Percentiles rank a stretch among this genome's conserved stretches.
These are phyloP conservation scores for Drosophila subquinaria DNA, from an alignment of 2,888 invertebrate species.

Conservation along the genomic window DNA sequence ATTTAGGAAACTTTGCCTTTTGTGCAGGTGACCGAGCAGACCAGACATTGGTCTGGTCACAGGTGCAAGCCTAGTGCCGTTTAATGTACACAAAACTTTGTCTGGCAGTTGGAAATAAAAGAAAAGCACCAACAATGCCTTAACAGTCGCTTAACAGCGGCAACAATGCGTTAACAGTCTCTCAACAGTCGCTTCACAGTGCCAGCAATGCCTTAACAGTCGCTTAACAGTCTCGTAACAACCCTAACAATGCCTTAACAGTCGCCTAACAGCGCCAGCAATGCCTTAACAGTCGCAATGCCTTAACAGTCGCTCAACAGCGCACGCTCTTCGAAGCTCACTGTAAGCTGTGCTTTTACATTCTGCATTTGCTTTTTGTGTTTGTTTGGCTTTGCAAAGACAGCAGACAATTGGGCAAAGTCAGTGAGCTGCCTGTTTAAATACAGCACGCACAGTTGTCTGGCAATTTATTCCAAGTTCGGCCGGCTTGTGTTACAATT, in stretches of 20 bases:
- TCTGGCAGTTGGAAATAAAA: constrained; percentile 6
- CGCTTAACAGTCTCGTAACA: too few relatives aligned
- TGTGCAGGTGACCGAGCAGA: constrained; percentile 1
- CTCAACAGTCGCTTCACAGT: constrained; percentile 31
- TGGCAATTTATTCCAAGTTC: constrained; percentile 79
- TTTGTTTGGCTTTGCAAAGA: constrained; percentile 61
- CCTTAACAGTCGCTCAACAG: constrained; percentile 48
- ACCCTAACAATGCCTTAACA: constrained; percentile 48
- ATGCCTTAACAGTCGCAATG: constrained; percentile 7
- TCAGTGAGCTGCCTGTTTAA: constrained; percentile 63
- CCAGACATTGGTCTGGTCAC: constrained; percentile 29
- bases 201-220: constrained; percentile 52
- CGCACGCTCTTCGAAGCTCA: constrained; percentile 68
- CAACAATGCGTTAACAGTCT: constrained; percentile 48
- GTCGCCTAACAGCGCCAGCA: too few relatives aligned
- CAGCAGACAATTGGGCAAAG: constrained; percentile 53
- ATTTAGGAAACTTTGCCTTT: constrained; percentile 13
- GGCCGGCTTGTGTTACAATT: constrained; percentile 76
- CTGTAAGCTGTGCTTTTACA: constrained; percentile 49
- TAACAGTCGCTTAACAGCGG: constrained; percentile 34
- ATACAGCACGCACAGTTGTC: constrained; percentile 74
- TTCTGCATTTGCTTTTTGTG: constrained; percentile 22
- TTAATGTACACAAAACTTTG: constrained; percentile 40
- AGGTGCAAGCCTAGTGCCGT: constrained; percentile 35
- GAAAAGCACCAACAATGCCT: constrained; percentile 32